These are phyloP conservation scores for Cecidostiba fungosa DNA, from an alignment of 2,888 invertebrate genomes.

Conservation along the genomic window DNA sequence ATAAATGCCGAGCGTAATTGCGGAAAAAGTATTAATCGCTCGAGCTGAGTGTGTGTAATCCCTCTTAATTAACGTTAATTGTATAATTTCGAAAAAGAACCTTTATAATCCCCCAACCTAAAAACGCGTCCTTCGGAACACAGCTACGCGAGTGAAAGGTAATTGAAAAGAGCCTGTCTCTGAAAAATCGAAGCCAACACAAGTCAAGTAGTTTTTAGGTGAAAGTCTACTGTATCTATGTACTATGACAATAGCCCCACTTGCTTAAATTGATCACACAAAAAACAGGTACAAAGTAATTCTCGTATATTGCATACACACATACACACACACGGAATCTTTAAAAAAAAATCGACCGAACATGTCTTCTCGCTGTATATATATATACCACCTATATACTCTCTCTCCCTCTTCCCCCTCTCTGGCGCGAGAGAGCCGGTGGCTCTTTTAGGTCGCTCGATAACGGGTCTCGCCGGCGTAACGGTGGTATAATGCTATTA, in stretches of 20 bases:
- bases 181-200: conserved; percentile 17
- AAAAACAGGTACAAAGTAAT: too few species aligned
- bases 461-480: conserved; percentile 68
- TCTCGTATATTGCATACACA: too few species aligned
- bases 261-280: too few species aligned
- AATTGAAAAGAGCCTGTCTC: conserved; percentile 14
- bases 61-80: background rate
- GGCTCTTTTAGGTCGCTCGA: conserved; percentile 67
- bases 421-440: background rate
- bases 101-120: background rate
- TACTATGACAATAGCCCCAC: background rate
- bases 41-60: too few species aligned
- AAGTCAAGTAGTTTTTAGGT: background rate
- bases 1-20: background rate
- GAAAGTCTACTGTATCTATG: background rate
- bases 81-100: background rate
- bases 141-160: conserved; percentile 1
- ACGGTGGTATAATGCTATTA: conserved; percentile 69
- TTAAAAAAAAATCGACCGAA: background rate
- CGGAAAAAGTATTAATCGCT: too few species aligned
- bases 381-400: background rate
- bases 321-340: too few species aligned
- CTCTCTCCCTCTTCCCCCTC: background rate
- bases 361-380: background rate
- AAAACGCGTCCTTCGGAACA: background rate